phyloP scores from a whole-genome alignment of 2,888 invertebrate species.

The Drosophila yooni region DNA sequence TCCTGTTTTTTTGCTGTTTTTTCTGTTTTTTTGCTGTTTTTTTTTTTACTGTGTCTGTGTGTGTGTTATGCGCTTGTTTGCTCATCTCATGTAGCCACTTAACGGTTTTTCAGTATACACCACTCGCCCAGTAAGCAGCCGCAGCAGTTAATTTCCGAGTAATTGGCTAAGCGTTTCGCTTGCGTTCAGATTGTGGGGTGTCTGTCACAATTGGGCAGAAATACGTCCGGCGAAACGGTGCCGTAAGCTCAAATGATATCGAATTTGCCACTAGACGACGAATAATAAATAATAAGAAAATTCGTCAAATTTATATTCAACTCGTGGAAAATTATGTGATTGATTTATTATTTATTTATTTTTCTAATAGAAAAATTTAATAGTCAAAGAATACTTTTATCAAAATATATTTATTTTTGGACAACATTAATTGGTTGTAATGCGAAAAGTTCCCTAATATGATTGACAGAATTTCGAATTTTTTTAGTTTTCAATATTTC shows the following conservation, averaged over 20 bases:
- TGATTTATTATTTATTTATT: no score
- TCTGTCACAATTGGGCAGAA: constrained; percentile 43
- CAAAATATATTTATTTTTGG: background rate
- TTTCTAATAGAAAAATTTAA: background rate
- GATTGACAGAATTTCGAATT: no score
- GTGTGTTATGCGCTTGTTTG: constrained; percentile 37
- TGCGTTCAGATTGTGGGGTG: constrained; percentile 64
- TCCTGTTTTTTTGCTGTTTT: background rate
- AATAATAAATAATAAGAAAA: background rate
- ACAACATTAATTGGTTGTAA: background rate
- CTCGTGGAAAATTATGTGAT: background rate
- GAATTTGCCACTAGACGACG: constrained; percentile 2
- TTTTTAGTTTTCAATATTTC: background rate
- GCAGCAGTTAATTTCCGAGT: constrained; percentile 74
- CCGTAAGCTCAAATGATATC: constrained; percentile 44
- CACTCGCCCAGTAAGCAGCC: constrained; percentile 57
- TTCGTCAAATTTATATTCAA: background rate
- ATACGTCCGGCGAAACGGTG: constrained; percentile 53
- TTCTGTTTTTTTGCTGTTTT: background rate
- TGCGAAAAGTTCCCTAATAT: background rate
- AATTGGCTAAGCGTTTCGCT: constrained; percentile 77
- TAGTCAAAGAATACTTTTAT: background rate
- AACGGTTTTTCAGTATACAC: constrained; percentile 73
- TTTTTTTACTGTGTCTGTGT: background rate
- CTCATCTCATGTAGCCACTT: constrained; percentile 66